These are phyloP conservation scores for Oreohelix idahoensis DNA, from an alignment of 1,140 invertebrate species.

Conservation along the genomic window DNA sequence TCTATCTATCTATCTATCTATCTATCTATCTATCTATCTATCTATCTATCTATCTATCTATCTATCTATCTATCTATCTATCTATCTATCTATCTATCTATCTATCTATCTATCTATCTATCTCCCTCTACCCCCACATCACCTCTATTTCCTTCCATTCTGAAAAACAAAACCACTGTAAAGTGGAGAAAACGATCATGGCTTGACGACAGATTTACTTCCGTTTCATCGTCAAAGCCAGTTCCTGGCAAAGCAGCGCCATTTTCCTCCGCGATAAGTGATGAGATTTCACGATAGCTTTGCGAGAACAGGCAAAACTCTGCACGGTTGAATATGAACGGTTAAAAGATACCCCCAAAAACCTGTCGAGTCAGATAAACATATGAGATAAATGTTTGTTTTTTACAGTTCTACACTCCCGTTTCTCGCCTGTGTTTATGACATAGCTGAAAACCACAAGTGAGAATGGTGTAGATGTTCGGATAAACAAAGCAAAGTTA, in stretches of 20 bases:
- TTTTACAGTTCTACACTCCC: too few relatives aligned
- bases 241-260: not conserved
- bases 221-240: not conserved
- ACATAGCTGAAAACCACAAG: too few relatives aligned
- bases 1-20: too few relatives aligned
- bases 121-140: not conserved
- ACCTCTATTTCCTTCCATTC: not conserved
- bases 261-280: slow-evolving; percentile 5
- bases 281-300: slow-evolving; percentile 9
- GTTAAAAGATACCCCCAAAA: not conserved
- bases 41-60: too few relatives aligned
- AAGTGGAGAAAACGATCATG: not conserved
- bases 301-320: not conserved
- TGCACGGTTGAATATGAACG: not conserved
- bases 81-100: too few relatives aligned
- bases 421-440: too few relatives aligned
- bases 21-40: too few relatives aligned
- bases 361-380: slow-evolving; percentile 14
- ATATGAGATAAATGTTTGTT: slow-evolving; percentile 1
- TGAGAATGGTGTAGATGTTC: too few relatives aligned
- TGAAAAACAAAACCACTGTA: not conserved
- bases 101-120: not conserved
- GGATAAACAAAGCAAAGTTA: too few relatives aligned
- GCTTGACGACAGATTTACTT: slow-evolving; percentile 1
- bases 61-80: too few relatives aligned